Evolutionary conservation across 2,888 invertebrate genomes (phyloP), one percentile per base, ranked within the genome.

Genomic region (Drosophila flavopinicola): DNA sequence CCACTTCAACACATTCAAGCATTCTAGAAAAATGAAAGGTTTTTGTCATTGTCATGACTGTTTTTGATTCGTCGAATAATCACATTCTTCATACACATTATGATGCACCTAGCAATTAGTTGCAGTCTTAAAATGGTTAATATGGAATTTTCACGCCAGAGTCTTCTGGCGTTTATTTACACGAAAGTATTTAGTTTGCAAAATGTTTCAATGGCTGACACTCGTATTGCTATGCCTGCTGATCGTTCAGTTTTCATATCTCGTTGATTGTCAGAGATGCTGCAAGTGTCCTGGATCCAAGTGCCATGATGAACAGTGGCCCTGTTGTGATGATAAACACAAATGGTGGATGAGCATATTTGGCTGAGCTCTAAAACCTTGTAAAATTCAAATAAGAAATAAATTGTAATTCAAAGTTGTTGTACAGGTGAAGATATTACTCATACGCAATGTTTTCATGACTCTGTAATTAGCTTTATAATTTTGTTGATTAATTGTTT

Each of bases 281-380:
- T 58, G 66, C 9, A 4, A 9, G 0, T 73, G 74, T 32, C 58
- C 63, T 2, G 9, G 53, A 0, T 0, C 6, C 6, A 27, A 41
- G 0, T 70, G 70, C 35, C 11, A 6, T 0, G 1, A 23, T 7
- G n/a, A 35, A 3, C 73, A 56, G 30, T 57, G 59, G 56, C 29
- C 47, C 0, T 73, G 67, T 13, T 70, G 70, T 11, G 13, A 15
- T 2, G 9, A n/a, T 4, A 10, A 38, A 5, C 20, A 17, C 23
- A 57, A 41, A 32, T 58, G 51, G 54, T 59, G 41, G 32, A 30
- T 15, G 23, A 17, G 24, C 23, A 29, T 48, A 4, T 32, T 61
- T 11, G 54, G 47, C 10, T 54, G 20, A 32, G 1, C 0, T 10
- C 6, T n/a, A n/a, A 5, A 6, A 6, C 3, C 11, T 6, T 3